These are phyloP conservation scores for Prunella himalayana DNA, from an alignment of 2,113 vertebrate species.

Conservation along the genomic window DNA sequence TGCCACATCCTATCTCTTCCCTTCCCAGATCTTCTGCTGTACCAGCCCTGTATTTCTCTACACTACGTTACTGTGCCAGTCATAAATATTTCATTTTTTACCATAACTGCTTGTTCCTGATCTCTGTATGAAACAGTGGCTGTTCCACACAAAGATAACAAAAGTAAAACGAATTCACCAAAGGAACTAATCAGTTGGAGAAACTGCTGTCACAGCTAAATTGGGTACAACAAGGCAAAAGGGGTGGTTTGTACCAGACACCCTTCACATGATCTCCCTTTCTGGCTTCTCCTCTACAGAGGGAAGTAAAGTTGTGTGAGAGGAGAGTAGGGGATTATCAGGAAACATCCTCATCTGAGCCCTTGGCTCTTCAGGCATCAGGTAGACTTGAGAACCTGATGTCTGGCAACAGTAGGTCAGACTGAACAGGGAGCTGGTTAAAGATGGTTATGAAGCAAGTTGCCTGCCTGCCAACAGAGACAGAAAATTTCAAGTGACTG, in stretches of 20 bases:
- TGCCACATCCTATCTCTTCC: neutral
- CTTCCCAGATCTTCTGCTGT: neutral
- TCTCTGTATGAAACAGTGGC: neutral
- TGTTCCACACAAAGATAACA: neutral
- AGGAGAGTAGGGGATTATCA: neutral
- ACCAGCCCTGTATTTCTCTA: neutral
- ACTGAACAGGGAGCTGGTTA: neutral
- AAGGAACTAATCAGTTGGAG: neutral
- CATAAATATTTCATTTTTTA: neutral
- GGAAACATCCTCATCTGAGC: neutral
- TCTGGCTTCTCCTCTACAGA: neutral
- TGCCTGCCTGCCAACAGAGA: neutral
- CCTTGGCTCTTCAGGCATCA: neutral
- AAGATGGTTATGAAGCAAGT: neutral
- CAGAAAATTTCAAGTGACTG: neutral
- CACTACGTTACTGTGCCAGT: rapidly evolving
- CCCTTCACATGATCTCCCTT: rapidly evolving
- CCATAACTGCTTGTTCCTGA: neutral
- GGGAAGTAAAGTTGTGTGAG: neutral
- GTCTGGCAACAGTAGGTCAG: neutral
- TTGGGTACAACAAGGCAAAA: neutral
- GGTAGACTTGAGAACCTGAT: neutral
- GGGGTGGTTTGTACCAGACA: neutral
- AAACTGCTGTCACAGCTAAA: neutral
- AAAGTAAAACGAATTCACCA: neutral